These are phyloP conservation scores for Drosophila parabipectinata DNA, from an alignment of 1,140 invertebrate species.

Conservation along the genomic window DNA sequence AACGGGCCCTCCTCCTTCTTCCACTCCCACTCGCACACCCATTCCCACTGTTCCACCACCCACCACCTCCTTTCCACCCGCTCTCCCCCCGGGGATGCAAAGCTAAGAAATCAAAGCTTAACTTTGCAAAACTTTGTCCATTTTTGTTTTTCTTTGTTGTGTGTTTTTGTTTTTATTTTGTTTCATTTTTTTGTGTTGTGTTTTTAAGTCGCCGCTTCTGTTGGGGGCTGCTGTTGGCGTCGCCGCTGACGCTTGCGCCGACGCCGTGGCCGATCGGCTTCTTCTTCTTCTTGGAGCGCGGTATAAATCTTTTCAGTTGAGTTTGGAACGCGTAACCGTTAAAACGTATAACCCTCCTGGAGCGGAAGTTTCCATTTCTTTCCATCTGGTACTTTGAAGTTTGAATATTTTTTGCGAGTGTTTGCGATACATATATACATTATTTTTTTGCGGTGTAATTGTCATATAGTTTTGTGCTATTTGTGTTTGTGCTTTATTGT, in stretches of 20 bases:
- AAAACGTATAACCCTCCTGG: constrained; percentile 62
- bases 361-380: constrained; percentile 59
- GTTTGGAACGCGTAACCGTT: constrained; percentile 82
- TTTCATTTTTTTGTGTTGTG: constrained; percentile 5
- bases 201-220: constrained; percentile 15
- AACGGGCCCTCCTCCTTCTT: background rate
- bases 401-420: background rate
- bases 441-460: constrained; percentile 27
- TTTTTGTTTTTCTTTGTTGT: constrained; percentile 33
- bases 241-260: constrained; percentile 18
- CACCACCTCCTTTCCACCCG: background rate
- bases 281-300: constrained; percentile 77
- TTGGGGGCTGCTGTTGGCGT: constrained; percentile 20
- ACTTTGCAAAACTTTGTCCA: constrained; percentile 74
- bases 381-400: constrained; percentile 4
- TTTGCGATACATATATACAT: constrained; percentile 10
- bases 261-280: background rate
- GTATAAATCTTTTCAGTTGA: constrained; percentile 83
- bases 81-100: constrained; percentile 4
- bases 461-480: background rate
- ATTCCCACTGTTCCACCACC: background rate
- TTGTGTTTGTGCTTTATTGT: background rate
- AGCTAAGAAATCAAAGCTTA: constrained; percentile 55
- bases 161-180: constrained; percentile 16
- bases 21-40: too few relatives aligned